Base-by-base conservation (phyloP, 2,888 invertebrate species). In the Cremastobaeus sp. region DNA sequence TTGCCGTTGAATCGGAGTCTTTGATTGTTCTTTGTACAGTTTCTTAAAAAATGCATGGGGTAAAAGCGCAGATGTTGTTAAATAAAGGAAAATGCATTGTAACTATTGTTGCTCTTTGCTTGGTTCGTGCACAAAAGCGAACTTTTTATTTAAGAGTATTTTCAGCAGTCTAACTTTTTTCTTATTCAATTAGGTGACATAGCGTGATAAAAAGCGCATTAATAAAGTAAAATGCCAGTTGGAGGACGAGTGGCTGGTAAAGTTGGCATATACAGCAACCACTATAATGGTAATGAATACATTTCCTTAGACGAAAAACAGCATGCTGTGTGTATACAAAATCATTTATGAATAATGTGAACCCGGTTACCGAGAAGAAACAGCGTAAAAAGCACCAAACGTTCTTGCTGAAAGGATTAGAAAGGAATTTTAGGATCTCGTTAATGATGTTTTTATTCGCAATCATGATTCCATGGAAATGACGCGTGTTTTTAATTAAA, bases 241-340 rank as follows among this genome's bases (percentile, higher is more conserved):
- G 92, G 93, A 60, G 94, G 93, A 74, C 90, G 94, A 79, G 93
- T 94, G 76, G 93, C 94, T 76, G 94, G 94, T 78, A 94, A 94
- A 90, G 92, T 93, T 87, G 94, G 94, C 69, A 93, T 93, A 79
- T 92, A 92, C 88, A 92, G 92, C 82, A 93, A 92, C 88, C 92
- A 92, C 84, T 92, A 91, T 88, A 92, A 93, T 88, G 93, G 94
- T 93, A 88, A 90, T 90, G 88, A 73, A 76, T 35, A 39, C n/a
- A 35, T 66, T 48, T 43, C 25, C 15, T 41, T 15, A 28, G 12
- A 11, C 18, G 4, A 54, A 32, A 54, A 54, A 47, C 20, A 37
- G 54, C 65, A 59, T 47, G 59, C 30, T 41, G 9, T 35, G 12
- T 32, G 34, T 18, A 30, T 28, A 43, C 20, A 55, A 15, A 47